Percentiles rank a stretch among this genome's conserved stretches.
phyloP scores from a whole-genome alignment of 2,888 invertebrate species.

The Tiliacea citrago region DNA sequence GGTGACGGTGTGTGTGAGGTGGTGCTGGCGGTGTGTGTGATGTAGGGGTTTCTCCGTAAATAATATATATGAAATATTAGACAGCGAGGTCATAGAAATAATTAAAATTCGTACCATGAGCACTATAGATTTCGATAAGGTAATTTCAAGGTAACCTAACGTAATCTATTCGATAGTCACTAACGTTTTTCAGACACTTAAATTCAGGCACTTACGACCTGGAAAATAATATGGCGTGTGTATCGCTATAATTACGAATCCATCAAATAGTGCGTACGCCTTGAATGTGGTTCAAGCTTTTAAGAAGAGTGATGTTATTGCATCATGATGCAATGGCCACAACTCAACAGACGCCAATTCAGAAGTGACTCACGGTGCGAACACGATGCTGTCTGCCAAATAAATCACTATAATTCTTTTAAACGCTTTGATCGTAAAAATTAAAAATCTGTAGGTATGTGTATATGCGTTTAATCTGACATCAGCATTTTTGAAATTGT shows the following conservation, averaged over 20 bases:
- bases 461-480: background rate
- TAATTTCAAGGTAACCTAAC: no score
- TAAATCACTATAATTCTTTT: conserved; percentile 41
- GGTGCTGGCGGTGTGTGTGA: no score
- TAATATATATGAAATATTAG: no score
- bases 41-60: no score
- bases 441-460: conserved; percentile 20
- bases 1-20: no score
- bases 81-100: no score
- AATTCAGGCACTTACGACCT: background rate
- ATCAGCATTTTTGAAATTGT: background rate
- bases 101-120: no score
- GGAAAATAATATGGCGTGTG: no score
- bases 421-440: conserved; percentile 29
- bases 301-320: conserved; percentile 47
- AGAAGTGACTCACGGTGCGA: conserved; percentile 49
- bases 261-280: conserved; percentile 30
- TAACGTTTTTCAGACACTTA: no score
- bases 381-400: conserved; percentile 40
- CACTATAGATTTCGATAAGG: no score
- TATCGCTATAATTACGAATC: conserved; percentile 14
- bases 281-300: conserved; percentile 40
- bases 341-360: conserved; percentile 28
- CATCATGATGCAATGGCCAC: conserved; percentile 18
- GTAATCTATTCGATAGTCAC: no score